Evolutionary conservation across 2,888 invertebrate species (phyloP), one percentile per base, ranked within the genome.

Genomic region (Heliconius aoede): DNA sequence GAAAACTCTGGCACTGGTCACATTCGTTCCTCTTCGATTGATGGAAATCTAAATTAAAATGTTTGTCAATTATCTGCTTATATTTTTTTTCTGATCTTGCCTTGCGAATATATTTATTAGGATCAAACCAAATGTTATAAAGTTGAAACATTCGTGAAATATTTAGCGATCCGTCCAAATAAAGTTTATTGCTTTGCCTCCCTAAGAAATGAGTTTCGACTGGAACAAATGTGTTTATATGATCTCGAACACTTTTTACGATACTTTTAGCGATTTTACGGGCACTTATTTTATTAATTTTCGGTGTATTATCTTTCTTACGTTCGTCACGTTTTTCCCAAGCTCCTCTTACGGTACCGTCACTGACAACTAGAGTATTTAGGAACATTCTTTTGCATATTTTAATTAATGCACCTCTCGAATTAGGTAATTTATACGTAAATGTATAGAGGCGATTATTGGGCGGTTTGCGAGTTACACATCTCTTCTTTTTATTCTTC

Each of bases 1-100:
- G 72, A 28, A 61, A 72, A 36, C 26, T 36, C 60, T 72, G 72
- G 36, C 72, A 72, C 26, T 72, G 36, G 21, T 60, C 60, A 58
- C 72, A 72, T 28, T 72, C 58, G 2, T 72, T 32, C 60, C 32
- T 60, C 30, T 72, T 72, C 11, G 36, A 24, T 9, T 15, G 24
- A 51, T 72, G 26, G 9, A 72, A 72, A 72, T 18, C 72, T 58
- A 72, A 72, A 60, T 28, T 72, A 60, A 72, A 72, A 26, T 72
- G 32, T 21, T 72, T 72, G 1, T 26, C n/a, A n/a, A 69, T 32
- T n/a, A 69, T 69, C 32, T 69, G 30, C 18, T 28, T 55, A 32
- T 69, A 69, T 51, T 51, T 69, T 24, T 32, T 69, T 60, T 72
- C 26, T 24, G 72, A 60, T 72, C 36, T 60, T 9, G 32, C 60